Conservation (phyloP, 2,888 invertebrate genomes). For the Heliconius ismenius region DNA sequence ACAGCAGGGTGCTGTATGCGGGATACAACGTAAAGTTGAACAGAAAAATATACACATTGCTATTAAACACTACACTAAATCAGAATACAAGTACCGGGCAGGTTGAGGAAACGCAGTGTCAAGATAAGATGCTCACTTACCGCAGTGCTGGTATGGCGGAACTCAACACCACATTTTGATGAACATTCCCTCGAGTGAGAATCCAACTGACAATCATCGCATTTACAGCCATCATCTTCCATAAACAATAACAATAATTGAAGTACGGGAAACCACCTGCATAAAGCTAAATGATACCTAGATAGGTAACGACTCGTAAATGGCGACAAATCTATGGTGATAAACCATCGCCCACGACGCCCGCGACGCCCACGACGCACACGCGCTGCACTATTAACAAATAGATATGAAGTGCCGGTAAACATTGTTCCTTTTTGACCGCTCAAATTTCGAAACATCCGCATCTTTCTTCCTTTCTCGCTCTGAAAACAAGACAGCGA, state of each 20-base stretch:
- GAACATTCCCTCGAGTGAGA: background rate
- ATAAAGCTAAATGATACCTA: background rate
- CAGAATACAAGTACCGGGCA: too few relatives aligned
- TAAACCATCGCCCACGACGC: constrained; percentile 13
- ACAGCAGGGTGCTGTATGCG: too few relatives aligned
- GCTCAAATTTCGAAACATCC: too few relatives aligned
- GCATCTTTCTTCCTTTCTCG: too few relatives aligned
- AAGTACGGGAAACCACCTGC: constrained; percentile 17
- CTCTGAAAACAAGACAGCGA: too few relatives aligned
- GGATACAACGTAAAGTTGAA: background rate
- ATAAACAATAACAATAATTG: background rate
- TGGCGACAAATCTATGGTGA: constrained; percentile 13
- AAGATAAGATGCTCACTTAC: too few relatives aligned
- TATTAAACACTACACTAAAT: too few relatives aligned
- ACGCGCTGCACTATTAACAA: constrained; percentile 5
- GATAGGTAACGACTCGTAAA: constrained; percentile 8
- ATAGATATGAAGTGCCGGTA: background rate
- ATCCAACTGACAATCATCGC: background rate
- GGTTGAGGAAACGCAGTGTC: too few relatives aligned
- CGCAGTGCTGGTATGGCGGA: too few relatives aligned
- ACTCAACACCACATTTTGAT: too few relatives aligned
- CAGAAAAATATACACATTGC: too few relatives aligned
- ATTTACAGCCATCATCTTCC: background rate
- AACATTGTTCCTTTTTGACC: background rate
- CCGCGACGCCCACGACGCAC: background rate